Percentiles rank a stretch among this genome's conserved stretches.
Conservation (phyloP, 1,140 invertebrate genomes). For the Ephestia elutella region DNA sequence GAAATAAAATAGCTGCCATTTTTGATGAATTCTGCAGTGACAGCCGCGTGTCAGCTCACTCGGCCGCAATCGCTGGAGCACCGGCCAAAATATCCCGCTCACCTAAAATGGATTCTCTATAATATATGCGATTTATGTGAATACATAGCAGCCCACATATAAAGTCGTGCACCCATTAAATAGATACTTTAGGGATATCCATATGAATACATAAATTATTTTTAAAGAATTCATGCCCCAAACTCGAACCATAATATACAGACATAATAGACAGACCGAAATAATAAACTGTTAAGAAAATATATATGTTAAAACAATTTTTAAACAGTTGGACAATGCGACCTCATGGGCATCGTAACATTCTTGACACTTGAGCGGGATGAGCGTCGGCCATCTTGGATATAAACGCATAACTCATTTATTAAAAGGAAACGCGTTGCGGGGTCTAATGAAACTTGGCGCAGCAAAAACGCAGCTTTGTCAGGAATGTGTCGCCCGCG, state of each 20-base stretch:
- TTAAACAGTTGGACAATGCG: not conserved
- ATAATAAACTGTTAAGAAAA: no score
- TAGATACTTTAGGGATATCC: no score
- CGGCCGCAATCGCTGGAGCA: not conserved
- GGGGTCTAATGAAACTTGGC: conserved; percentile 63
- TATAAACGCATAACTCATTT: conserved; percentile 66
- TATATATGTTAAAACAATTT: not conserved
- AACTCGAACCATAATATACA: no score
- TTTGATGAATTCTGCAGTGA: conserved; percentile 29
- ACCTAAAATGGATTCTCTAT: not conserved
- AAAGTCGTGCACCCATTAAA: not conserved
- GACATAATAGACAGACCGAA: no score
- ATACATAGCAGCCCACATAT: not conserved
- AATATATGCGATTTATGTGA: not conserved
- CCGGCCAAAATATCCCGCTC: not conserved
- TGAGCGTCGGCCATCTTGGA: conserved; percentile 49
- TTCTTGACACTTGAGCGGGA: conserved; percentile 43
- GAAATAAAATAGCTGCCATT: conserved; percentile 36
- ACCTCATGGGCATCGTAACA: conserved; percentile 35
- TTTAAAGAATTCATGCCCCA: no score
- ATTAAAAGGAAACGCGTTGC: conserved; percentile 59
- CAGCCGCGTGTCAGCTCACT: conserved; percentile 18
- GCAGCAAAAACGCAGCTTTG: conserved; percentile 60
- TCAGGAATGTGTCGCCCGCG: conserved; percentile 65
- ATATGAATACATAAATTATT: no score